Percentiles rank a stretch among this genome's conserved stretches.
Evolutionary conservation across 2,797 vertebrate species (phyloP).

Genomic region (Ptychadena robeensis): DNA sequence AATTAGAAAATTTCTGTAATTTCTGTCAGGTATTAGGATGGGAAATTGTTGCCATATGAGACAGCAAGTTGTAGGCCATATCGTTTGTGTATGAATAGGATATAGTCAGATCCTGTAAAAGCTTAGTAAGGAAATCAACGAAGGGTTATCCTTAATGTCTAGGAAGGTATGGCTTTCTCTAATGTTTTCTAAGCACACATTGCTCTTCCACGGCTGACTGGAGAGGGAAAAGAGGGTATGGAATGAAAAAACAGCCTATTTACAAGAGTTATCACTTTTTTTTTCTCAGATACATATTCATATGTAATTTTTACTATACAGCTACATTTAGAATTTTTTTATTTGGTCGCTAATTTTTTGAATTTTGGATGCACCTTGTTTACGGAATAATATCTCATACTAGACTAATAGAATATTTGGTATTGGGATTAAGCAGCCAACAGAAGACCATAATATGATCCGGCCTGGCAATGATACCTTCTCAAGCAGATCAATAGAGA

Average conservation of each 20-base stretch:
- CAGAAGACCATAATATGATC: too few species aligned
- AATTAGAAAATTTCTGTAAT: conserved; percentile 33
- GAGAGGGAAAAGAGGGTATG: background rate
- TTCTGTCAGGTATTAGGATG: background rate
- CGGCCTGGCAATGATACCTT: background rate
- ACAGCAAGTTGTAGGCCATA: conserved; percentile 23
- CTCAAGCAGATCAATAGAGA: background rate
- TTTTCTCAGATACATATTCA: background rate
- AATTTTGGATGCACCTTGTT: too few species aligned
- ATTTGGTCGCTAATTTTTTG: too few species aligned
- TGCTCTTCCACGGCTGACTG: conserved; percentile 5
- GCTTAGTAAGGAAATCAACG: conserved; percentile 30
- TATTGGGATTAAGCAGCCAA: too few species aligned
- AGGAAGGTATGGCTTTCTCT: background rate
- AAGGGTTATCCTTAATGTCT: conserved; percentile 15
- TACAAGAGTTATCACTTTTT: background rate
- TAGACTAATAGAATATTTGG: too few species aligned
- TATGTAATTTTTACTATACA: too few species aligned
- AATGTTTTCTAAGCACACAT: conserved; percentile 3
- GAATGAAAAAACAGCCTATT: background rate
- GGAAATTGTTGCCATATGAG: conserved; percentile 57
- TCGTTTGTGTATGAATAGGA: background rate
- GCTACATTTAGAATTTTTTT: background rate
- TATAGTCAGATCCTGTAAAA: conserved; percentile 33
- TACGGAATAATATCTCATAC: too few species aligned